Base-by-base conservation (phyloP, 2,113 vertebrate species). In the Muntiacus muntjak region DNA sequence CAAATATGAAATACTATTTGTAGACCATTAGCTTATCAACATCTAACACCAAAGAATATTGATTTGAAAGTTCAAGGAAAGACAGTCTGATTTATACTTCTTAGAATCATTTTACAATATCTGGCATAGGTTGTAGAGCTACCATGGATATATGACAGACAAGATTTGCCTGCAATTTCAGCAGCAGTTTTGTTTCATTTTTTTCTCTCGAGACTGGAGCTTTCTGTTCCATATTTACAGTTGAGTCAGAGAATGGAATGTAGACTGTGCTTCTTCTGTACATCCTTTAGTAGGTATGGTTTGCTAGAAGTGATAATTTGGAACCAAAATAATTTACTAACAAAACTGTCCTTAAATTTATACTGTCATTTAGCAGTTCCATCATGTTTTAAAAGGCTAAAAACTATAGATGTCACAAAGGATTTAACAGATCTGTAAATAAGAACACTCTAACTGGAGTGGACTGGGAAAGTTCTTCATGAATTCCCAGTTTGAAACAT, bases 221-320 rank as follows among this genome's bases (percentile, higher is more conserved):
- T 98, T 97, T 97, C 96, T 95, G 94, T 98, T 98, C 95, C 97
- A 92, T 98, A 90, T 98, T 98, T 98, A 98, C 95, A 96, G 64
- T 91, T 94, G 95, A 98, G 97, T 97, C 97, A 54, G 33, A 52
- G 33, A 54, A 91, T 84, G 55, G 97, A 97, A 91, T 95, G 76
- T 98, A 98, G 93, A 76, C 64, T 62, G 92, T 87, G 5, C 74
- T 81, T 97, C 91, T 97, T 71, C 85, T 92, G 87, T 97, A 91
- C 83, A 96, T 86, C 92, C 94, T 54, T 96, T 98, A 92, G 93
- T 87, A 94, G 94, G 95, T 97, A 97, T 95, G 95, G 88, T 60
- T 98, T 98, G 84, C 67, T 71, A 93, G 94, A 97, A 92, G 76
- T 95, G 96, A 90, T 90, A 33, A 92, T 96, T 71, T 98, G 92